phyloP scores from a whole-genome alignment of 1,140 invertebrate species.

The Cydia fagiglandana region DNA sequence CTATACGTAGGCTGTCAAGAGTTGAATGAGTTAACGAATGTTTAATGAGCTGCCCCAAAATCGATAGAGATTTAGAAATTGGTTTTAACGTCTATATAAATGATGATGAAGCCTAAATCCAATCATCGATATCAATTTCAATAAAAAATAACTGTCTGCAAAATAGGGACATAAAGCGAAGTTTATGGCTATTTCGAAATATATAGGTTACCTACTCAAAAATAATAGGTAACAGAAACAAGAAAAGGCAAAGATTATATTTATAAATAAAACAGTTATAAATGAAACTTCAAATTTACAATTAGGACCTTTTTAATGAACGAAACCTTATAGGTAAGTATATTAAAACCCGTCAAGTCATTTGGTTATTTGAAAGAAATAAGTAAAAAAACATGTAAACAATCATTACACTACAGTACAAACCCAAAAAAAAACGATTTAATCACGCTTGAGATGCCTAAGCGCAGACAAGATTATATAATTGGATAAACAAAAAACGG shows the following conservation, averaged over 20 bases:
- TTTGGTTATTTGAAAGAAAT: no score
- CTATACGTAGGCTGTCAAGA: conserved; percentile 2
- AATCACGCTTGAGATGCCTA: neutral
- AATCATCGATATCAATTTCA: conserved; percentile 6
- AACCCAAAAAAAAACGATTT: neutral
- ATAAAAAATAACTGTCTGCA: neutral
- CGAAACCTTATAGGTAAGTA: neutral
- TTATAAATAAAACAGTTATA: no score
- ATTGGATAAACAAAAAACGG: neutral
- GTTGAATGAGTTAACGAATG: neutral
- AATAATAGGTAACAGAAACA: no score
- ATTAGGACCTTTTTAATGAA: neutral
- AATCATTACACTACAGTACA: no score
- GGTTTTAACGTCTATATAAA: neutral
- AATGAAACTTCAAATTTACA: no score
- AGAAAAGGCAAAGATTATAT: no score
- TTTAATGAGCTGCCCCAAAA: conserved; percentile 30
- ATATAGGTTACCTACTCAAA: neutral
- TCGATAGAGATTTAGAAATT: neutral
- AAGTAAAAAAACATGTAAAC: no score
- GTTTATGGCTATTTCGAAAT: neutral
- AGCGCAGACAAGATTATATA: neutral
- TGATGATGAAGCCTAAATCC: neutral
- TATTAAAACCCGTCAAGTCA: no score
- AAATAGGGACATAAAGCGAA: neutral